These are phyloP conservation scores for Campoletis raptor DNA, from an alignment of 2,888 invertebrate genomes.

Conservation along the genomic window DNA sequence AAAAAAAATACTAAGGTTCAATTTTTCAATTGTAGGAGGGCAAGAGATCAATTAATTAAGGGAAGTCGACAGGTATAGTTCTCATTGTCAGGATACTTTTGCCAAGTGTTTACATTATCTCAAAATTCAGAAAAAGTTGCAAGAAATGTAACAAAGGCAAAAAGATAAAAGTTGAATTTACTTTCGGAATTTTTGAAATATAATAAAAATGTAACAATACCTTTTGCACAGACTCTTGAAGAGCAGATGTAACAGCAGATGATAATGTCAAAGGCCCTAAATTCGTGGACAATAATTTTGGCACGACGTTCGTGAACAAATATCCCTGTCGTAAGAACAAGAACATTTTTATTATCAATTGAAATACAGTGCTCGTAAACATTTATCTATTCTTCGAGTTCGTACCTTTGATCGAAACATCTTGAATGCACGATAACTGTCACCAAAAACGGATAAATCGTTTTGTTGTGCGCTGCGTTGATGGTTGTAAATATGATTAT, in stretches of 20 bases:
- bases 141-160: too few species aligned
- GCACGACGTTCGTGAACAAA: conserved; percentile 37
- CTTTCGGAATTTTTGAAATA: neutral
- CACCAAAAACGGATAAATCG: neutral
- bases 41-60: neutral
- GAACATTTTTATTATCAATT: conserved; percentile 6
- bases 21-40: neutral
- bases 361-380: conserved; percentile 6
- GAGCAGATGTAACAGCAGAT: conserved; percentile 7
- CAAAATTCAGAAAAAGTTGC: too few species aligned
- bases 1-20: neutral
- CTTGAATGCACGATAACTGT: neutral
- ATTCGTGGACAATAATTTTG: conserved; percentile 52
- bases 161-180: neutral
- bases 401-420: conserved; percentile 68
- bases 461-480: neutral
- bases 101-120: too few species aligned
- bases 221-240: conserved; percentile 36
- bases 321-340: conserved; percentile 31
- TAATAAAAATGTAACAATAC: conserved; percentile 31
- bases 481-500: neutral
- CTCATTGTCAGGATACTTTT: too few species aligned
- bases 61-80: too few species aligned
- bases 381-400: neutral
- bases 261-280: conserved; percentile 69